These are phyloP conservation scores for Homarus americanus DNA, from an alignment of 1,140 invertebrate species.

Conservation along the genomic window DNA sequence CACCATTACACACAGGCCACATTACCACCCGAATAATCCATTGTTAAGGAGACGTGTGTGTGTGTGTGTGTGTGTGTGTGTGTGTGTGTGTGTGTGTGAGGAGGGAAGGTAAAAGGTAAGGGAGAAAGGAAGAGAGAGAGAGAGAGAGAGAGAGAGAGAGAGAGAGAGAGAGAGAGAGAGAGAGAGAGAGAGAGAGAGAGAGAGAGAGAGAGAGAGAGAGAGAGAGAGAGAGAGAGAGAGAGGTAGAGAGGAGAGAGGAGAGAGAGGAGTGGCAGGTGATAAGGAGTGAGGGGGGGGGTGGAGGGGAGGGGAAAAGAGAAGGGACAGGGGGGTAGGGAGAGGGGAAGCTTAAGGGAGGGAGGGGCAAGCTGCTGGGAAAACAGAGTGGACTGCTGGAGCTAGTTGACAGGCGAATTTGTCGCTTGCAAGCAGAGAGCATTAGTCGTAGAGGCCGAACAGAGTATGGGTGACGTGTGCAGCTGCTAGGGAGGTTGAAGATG, in stretches of 20 bases:
- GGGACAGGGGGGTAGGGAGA: not conserved
- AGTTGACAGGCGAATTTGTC: too few species aligned
- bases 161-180: not conserved
- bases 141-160: conserved; percentile 31
- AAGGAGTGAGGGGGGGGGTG: not conserved
- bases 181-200: not conserved
- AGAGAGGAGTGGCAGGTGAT: not conserved
- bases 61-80: not conserved
- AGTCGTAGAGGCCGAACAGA: too few species aligned
- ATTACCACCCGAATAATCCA: too few species aligned
- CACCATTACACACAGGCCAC: too few species aligned
- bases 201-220: not conserved
- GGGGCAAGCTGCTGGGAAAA: not conserved
- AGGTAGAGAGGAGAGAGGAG: not conserved
- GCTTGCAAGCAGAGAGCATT: too few species aligned
- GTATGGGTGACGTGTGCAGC: too few species aligned
- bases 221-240: not conserved
- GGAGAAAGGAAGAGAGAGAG: not conserved
- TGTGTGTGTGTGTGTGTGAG: not conserved
- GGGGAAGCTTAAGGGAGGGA: not conserved
- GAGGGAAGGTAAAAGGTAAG: too few species aligned
- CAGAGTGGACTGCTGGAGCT: too few species aligned
- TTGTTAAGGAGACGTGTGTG: too few species aligned
- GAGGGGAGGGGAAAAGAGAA: not conserved
- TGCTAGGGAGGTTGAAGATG: too few species aligned